A percentile compares a stretch with the other conserved stretches of the same genome.
Evolutionary conservation across 2,888 invertebrate genomes (phyloP).

Genomic region (Drosophila paucipuncta): DNA sequence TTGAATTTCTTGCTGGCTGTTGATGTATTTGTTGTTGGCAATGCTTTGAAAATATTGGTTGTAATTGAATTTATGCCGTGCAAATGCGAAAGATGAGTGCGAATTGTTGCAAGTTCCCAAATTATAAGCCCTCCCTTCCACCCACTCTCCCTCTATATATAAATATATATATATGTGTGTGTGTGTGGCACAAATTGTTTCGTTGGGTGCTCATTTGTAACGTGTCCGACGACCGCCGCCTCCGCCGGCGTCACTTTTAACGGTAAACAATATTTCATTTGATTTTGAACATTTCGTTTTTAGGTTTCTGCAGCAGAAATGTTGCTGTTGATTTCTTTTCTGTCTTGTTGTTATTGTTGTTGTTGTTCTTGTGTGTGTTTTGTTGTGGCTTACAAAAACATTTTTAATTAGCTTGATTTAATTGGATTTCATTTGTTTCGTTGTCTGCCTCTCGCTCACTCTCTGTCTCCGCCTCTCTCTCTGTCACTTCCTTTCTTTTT

Average conservation of each 20-base stretch:
- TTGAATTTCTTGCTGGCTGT: constrained; percentile 51
- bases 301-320: constrained; percentile 23
- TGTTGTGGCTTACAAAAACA: constrained; percentile 30
- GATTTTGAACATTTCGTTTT: constrained; percentile 35
- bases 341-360: constrained; percentile 19
- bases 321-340: constrained; percentile 25
- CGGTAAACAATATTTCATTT: constrained; percentile 53
- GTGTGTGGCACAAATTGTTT: constrained; percentile 18
- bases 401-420: constrained; percentile 60
- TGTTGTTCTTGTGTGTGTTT: constrained; percentile 29
- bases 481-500: background rate
- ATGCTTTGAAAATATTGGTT: constrained; percentile 63
- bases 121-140: background rate
- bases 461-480: background rate
- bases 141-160: background rate
- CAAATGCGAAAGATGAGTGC: constrained; percentile 51
- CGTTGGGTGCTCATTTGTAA: constrained; percentile 31
- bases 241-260: constrained; percentile 26
- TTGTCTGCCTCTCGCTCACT: background rate
- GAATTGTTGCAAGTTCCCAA: constrained; percentile 37
- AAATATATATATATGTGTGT: too few species aligned
- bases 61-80: constrained; percentile 72
- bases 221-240: constrained; percentile 4
- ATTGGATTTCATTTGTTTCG: constrained; percentile 42
- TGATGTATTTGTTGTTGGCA: constrained; percentile 34